Percentiles rank a stretch among this genome's conserved stretches.
phyloP scores from a whole-genome alignment of 2,797 vertebrate species.

The Ammospiza maritima region DNA sequence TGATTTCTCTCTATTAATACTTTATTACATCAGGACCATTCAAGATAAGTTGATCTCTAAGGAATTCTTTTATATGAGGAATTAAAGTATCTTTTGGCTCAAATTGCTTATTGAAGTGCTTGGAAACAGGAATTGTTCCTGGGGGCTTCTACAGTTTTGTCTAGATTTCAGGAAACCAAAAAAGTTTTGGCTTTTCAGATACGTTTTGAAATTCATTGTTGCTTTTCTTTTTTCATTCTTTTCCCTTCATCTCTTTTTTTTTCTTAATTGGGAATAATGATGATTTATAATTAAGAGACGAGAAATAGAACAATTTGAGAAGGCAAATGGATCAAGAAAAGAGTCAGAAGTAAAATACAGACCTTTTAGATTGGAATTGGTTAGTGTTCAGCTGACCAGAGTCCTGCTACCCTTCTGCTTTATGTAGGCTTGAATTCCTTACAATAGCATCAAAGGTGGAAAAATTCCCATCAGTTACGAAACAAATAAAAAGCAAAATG shows the following conservation, averaged over 20 bases:
- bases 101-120: not conserved
- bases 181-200: constrained; percentile 42
- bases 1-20: not conserved
- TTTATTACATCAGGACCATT: not conserved
- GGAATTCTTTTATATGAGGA: not conserved
- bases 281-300: not conserved
- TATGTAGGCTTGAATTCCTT: not conserved
- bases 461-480: not conserved
- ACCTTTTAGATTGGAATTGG: not conserved
- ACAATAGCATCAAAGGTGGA: not conserved
- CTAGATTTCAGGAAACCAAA: constrained; percentile 17
- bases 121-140: constrained; percentile 10
- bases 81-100: not conserved
- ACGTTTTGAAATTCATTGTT: constrained; percentile 24
- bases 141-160: not conserved
- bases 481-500: not conserved
- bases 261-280: not conserved
- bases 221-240: not conserved
- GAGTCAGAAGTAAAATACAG: not conserved
- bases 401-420: not conserved
- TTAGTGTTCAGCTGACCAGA: not conserved
- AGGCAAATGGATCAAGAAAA: not conserved
- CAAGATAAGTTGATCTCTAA: not conserved
- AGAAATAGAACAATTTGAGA: not conserved
- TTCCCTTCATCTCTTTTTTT: not conserved